These are phyloP conservation scores for Tetramorium bicarinatum DNA, from an alignment of 2,888 invertebrate genomes.

Conservation along the genomic window DNA sequence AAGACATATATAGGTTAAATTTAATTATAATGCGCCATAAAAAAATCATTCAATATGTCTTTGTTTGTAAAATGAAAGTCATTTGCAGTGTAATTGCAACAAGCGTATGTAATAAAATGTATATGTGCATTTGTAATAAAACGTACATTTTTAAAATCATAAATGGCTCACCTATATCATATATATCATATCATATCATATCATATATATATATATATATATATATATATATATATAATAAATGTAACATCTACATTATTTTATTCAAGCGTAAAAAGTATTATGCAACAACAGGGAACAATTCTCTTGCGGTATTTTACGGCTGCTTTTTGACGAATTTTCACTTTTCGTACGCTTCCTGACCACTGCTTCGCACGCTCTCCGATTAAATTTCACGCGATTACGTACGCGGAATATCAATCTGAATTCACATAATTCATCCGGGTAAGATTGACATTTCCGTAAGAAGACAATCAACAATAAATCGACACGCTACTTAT, in stretches of 20 bases:
- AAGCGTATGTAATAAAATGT: not conserved
- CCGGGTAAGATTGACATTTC: slow-evolving; percentile 24
- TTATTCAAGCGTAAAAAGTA: not conserved
- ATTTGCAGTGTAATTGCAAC: not conserved
- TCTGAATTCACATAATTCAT: slow-evolving; percentile 55
- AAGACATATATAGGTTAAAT: not conserved
- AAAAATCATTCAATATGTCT: not conserved
- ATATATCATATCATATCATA: too few species aligned
- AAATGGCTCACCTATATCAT: too few species aligned
- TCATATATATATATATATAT: too few species aligned
- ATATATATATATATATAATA: too few species aligned
- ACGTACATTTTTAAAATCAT: not conserved
- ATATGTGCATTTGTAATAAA: not conserved
- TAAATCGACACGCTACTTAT: slow-evolving; percentile 28
- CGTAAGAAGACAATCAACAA: slow-evolving; percentile 32
- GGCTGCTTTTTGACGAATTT: slow-evolving; percentile 56
- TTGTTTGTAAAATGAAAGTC: not conserved
- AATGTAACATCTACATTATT: not conserved
- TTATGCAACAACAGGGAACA: slow-evolving; percentile 26
- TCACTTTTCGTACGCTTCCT: slow-evolving; percentile 64
- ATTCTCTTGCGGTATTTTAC: slow-evolving; percentile 46
- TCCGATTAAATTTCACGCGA: slow-evolving; percentile 63
- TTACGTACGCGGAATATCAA: slow-evolving; percentile 65
- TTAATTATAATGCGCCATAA: not conserved
- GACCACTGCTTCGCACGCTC: slow-evolving; percentile 52